Evolutionary conservation across 2,113 vertebrate species (phyloP), one percentile per base, ranked within the genome.

Genomic region (Gymnogyps californianus): DNA sequence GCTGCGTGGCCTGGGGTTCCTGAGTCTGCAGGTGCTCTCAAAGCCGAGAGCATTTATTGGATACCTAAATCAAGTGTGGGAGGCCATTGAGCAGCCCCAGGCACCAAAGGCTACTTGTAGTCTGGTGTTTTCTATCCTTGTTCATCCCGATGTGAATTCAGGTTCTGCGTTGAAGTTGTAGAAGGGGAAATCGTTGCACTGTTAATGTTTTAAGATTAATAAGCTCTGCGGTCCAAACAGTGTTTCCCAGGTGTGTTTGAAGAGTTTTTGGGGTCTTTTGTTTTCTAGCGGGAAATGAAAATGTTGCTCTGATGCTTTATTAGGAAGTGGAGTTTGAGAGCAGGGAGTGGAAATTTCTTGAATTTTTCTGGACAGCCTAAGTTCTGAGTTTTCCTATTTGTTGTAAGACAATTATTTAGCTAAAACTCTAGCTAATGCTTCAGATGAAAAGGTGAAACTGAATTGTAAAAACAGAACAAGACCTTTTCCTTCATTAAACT

Each of bases 381-480:
- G 58, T 83, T 89, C 66, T 31, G 54, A 83, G 51, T 75, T 93
- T 85, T 91, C 21, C 31, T 83, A 5, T 90, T 88, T 77, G 57
- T 46, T 72, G 24, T 93, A 76, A 89, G 51, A 81, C 78, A 89
- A 64, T 65, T 94, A 20, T 74, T 32, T 44, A 72, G 90, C 54
- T 88, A 29, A 84, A 78, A 54, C 22, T 87, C 49, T 54, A 65
- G 61, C 86, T 80, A 67, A 82, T 24, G 89, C 83, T 96, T 94
- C 64, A 25, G 40, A 67, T 69, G 88, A 91, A 85, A 94, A 49
- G 47, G 66, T 87, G 52, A 94, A 86, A 66, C 31, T 85, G 93
- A 95, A 69, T 6, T 93, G 78, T 93, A 65, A 85, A 96, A 90
- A 66, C 66, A 74, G 69, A 92, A 59, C 52, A 74, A 83, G 61